Percentiles rank a stretch among this genome's conserved stretches.
Conservation (phyloP, 2,113 vertebrate species). For the Xenopus laevis region DNA sequence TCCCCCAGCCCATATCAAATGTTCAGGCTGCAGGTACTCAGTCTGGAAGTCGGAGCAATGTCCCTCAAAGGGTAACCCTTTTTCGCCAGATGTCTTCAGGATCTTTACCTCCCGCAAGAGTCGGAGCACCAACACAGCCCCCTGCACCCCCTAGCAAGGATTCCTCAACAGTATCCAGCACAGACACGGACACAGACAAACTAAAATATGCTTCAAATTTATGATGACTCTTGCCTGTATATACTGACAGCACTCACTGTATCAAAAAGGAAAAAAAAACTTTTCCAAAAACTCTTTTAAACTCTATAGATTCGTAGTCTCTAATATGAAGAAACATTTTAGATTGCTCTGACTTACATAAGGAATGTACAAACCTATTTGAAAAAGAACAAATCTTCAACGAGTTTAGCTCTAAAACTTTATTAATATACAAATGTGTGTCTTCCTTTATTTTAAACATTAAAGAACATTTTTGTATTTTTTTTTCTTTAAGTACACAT, state of each 20-base stretch:
- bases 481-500: conserved; percentile 26
- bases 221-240: conserved; percentile 76
- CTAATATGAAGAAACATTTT: conserved; percentile 83
- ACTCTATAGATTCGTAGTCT: conserved; percentile 77
- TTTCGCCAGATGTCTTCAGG: conserved; percentile 97
- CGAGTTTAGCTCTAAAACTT: conserved; percentile 77
- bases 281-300: conserved; percentile 71
- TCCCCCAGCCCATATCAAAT: conserved; percentile 68
- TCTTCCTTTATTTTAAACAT: conserved; percentile 80
- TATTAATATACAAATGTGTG: conserved; percentile 58
- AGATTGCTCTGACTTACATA: conserved; percentile 79
- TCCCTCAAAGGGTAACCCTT: conserved; percentile 83
- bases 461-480: conserved; percentile 63
- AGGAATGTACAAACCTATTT: conserved; percentile 81
- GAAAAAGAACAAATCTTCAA: conserved; percentile 60
- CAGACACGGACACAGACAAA: conserved; percentile 92
- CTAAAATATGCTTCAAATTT: conserved; percentile 94
- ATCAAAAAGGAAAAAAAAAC: conserved; percentile 57
- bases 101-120: conserved; percentile 81
- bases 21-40: conserved; percentile 68
- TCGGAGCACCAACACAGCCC: conserved; percentile 51
- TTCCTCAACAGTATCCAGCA: conserved; percentile 85
- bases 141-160: conserved; percentile 71
- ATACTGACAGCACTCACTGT: conserved; percentile 51
- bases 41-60: conserved; percentile 67